Percentiles rank a stretch among this genome's conserved stretches.
Evolutionary conservation across 2,113 vertebrate species (phyloP).

Genomic region (Python bivittatus): DNA sequence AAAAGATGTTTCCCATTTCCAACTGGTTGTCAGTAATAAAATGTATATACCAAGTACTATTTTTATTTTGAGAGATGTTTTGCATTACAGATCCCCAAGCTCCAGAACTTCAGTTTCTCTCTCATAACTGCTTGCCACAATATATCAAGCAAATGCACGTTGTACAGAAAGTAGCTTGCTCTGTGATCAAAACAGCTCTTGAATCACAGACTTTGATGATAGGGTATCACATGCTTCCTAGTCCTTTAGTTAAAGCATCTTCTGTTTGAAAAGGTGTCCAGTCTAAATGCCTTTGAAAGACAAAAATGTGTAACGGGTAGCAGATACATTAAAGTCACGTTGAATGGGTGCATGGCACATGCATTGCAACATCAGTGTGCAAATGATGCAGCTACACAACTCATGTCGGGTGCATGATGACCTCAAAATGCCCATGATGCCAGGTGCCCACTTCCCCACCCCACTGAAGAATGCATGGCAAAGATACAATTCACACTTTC

Average conservation of each 20-base stretch:
- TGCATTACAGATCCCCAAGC: background rate
- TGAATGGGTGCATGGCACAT: background rate
- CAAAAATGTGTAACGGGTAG: background rate
- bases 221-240: background rate
- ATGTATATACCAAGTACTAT: background rate
- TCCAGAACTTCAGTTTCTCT: background rate
- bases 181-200: background rate
- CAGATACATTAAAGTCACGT: background rate
- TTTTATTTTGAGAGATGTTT: background rate
- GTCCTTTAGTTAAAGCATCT: background rate
- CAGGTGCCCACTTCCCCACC: too few relatives aligned
- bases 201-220: background rate
- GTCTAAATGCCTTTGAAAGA: background rate
- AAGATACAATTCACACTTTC: background rate
- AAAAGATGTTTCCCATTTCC: background rate
- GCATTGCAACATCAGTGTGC: background rate
- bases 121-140: background rate
- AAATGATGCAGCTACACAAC: background rate
- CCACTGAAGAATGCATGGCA: background rate
- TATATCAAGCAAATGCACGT: background rate
- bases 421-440: background rate
- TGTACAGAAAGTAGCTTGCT: background rate
- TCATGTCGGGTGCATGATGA: background rate
- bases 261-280: background rate
- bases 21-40: background rate